Conservation (phyloP, 2,888 invertebrate species). For the Cloeon dipterum region DNA sequence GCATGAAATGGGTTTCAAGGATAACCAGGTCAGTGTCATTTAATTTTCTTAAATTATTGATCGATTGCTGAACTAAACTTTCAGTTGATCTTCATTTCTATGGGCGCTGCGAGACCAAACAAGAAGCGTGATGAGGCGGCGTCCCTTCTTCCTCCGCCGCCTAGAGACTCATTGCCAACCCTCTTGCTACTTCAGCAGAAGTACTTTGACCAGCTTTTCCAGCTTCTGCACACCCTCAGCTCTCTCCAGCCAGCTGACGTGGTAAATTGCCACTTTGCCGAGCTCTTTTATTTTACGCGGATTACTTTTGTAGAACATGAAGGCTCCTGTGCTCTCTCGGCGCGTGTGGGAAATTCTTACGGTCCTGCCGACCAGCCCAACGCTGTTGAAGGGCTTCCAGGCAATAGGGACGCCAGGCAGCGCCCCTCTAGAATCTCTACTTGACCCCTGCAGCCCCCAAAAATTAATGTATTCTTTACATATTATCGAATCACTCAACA, state of each 20-base stretch:
- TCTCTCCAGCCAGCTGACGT: constrained; percentile 60
- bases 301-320: constrained; percentile 31
- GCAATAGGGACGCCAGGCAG: constrained; percentile 23
- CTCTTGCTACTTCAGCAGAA: constrained; percentile 59
- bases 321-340: constrained; percentile 70
- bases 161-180: constrained; percentile 66
- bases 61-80: no score
- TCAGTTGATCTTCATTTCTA: constrained; percentile 71
- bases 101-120: constrained; percentile 46
- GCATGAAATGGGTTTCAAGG: constrained; percentile 82
- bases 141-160: constrained; percentile 66
- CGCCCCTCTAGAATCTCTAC: constrained; percentile 39
- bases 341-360: constrained; percentile 89
- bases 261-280: constrained; percentile 18
- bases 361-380: constrained; percentile 73
- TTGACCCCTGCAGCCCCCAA: constrained; percentile 76
- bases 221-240: constrained; percentile 72
- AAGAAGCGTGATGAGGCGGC: constrained; percentile 46
- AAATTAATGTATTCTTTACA: constrained; percentile 88
- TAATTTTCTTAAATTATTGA: neutral
- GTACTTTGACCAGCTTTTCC: constrained; percentile 79
- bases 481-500: constrained; percentile 56
- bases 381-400: constrained; percentile 61
- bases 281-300: neutral
- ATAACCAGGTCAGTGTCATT: constrained; percentile 46